Percentiles rank a stretch among this genome's conserved stretches.
These are phyloP conservation scores for Melitaea cinxia DNA, from an alignment of 1,140 invertebrate genomes.

Conservation along the genomic window DNA sequence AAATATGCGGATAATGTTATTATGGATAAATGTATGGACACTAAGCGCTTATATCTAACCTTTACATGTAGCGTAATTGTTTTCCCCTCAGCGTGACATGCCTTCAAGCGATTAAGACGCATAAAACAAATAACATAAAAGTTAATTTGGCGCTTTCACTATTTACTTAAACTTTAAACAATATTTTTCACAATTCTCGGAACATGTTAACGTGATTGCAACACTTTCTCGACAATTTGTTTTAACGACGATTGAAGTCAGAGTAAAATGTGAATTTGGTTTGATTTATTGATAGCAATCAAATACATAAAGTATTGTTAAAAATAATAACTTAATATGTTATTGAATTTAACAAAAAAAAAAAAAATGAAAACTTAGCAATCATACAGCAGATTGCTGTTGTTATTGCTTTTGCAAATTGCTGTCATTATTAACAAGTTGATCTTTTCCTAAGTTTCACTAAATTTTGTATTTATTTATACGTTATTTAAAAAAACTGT, in stretches of 20 bases:
- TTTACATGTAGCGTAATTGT: not conserved
- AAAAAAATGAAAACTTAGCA: not conserved
- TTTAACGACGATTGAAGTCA: constrained; percentile 22
- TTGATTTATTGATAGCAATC: constrained; percentile 13
- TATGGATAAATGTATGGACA: constrained; percentile 11
- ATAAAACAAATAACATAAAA: not conserved
- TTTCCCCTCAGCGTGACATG: not conserved
- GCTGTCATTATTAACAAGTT: too few species aligned
- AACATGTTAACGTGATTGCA: constrained; percentile 18
- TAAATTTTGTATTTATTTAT: too few species aligned
- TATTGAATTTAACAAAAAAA: not conserved
- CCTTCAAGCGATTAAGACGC: not conserved
- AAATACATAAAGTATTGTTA: constrained; percentile 5
- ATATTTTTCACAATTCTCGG: constrained; percentile 13
- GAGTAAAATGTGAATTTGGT: constrained; percentile 19
- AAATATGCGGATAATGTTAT: constrained; percentile 14
- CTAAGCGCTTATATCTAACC: constrained; percentile 16
- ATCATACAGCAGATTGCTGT: not conserved
- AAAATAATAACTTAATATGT: not conserved
- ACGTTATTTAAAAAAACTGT: too few species aligned
- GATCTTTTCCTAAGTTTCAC: too few species aligned
- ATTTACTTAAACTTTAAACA: not conserved
- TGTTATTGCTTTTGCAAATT: too few species aligned
- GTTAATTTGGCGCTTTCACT: not conserved
- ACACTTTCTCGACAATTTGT: constrained; percentile 39